These are phyloP conservation scores for Julus scanicus DNA, from an alignment of 2,888 invertebrate genomes.

Conservation along the genomic window DNA sequence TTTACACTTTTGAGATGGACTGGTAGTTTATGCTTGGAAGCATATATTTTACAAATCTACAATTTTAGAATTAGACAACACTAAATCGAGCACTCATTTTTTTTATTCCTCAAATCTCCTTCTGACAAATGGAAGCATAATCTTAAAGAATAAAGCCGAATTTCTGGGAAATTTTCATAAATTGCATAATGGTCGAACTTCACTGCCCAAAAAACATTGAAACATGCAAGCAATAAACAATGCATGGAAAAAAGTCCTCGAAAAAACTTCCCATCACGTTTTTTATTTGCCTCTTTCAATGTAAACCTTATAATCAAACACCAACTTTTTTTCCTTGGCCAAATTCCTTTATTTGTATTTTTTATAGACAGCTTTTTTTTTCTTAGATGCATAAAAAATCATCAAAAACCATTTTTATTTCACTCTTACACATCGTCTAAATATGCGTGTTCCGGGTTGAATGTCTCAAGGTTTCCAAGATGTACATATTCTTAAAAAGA, in stretches of 20 bases:
- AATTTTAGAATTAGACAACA: not conserved
- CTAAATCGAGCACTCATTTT: not conserved
- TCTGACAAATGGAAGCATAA: not conserved
- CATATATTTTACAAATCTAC: not conserved
- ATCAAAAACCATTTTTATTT: not conserved
- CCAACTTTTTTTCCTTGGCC: not conserved
- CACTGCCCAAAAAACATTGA: not conserved
- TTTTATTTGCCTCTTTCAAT: not conserved
- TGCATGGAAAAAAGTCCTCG: not conserved
- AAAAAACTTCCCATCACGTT: slow-evolving; percentile 16
- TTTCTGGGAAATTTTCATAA: not conserved
- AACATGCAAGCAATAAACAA: slow-evolving; percentile 21
- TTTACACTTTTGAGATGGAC: not conserved
- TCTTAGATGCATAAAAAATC: not conserved
- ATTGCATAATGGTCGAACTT: not conserved
- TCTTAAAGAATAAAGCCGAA: not conserved
- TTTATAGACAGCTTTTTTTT: not conserved
- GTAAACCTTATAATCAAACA: slow-evolving; percentile 29
- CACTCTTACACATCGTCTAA: not conserved
- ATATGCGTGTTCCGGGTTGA: slow-evolving; percentile 8
- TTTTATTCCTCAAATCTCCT: not conserved
- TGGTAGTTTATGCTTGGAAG: not conserved
- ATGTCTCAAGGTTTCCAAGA: not conserved
- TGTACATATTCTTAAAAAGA: not conserved
- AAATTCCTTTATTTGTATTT: slow-evolving; percentile 31